These are phyloP conservation scores for Spizaetus ornatus DNA, from an alignment of 2,113 vertebrate genomes.

Conservation along the genomic window DNA sequence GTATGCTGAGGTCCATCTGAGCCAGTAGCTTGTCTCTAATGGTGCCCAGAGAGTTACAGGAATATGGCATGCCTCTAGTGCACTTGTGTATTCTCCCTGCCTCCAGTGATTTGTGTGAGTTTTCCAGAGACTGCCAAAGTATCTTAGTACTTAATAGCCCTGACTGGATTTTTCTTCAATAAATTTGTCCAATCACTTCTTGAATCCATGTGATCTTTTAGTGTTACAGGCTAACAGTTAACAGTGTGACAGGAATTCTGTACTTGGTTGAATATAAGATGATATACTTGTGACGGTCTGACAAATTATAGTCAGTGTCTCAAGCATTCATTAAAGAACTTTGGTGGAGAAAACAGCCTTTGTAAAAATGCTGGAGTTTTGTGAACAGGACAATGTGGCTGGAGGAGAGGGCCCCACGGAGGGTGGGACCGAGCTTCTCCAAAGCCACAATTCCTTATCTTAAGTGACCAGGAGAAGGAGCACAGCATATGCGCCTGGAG, in stretches of 20 bases:
- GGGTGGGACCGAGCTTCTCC: no score
- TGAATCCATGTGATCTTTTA: neutral
- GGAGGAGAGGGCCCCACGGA: no score
- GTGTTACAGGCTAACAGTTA: neutral
- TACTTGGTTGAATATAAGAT: neutral
- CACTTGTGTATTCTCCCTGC: neutral
- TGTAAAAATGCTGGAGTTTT: no score
- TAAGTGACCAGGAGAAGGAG: no score
- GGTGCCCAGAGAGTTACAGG: neutral
- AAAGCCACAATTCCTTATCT: no score
- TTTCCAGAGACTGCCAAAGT: neutral
- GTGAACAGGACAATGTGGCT: no score
- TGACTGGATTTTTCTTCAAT: neutral
- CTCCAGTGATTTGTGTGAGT: neutral
- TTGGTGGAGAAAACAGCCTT: no score
- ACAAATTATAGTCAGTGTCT: no score
- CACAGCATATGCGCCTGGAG: no score
- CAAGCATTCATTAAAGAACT: no score
- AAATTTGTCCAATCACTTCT: neutral
- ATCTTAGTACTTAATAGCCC: neutral
- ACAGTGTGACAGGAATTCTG: neutral
- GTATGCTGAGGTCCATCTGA: neutral
- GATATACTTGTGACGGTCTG: neutral
- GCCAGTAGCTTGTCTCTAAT: neutral
- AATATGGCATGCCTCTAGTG: neutral